Evolutionary conservation across 2,113 vertebrate genomes (phyloP).

Genomic region (Myotis brandtii): DNA sequence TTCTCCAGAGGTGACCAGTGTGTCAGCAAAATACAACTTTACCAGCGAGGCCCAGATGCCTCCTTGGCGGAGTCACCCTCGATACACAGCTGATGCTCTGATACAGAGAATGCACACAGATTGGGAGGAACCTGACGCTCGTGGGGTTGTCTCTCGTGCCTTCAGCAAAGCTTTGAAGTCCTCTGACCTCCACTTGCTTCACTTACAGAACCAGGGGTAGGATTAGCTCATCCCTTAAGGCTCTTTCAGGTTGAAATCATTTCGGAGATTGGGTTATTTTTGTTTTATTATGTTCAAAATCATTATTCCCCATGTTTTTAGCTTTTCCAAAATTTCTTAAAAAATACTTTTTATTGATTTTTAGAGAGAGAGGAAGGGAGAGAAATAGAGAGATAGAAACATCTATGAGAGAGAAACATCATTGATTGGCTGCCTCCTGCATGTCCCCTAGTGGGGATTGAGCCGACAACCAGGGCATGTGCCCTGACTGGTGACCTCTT

Average conservation of each 20-base stretch:
- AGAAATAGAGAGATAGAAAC: too few relatives aligned
- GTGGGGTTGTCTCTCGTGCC: neutral
- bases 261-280: neutral
- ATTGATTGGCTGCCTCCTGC: too few relatives aligned
- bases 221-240: neutral
- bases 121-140: accelerated
- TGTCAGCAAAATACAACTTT: neutral
- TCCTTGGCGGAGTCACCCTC: neutral
- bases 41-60: neutral
- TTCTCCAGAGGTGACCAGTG: neutral
- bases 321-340: neutral
- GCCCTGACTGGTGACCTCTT: too few relatives aligned
- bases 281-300: neutral
- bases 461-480: too few relatives aligned
- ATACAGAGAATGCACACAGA: neutral
- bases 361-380: too few relatives aligned
- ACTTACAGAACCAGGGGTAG: neutral
- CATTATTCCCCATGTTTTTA: neutral
- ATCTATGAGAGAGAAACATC: too few relatives aligned
- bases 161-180: neutral
- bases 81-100: neutral
- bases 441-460: too few relatives aligned
- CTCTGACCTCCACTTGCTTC: neutral
- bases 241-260: neutral
- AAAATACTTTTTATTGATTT: too few relatives aligned